These are phyloP conservation scores for Orbicella faveolata DNA, from an alignment of 64 coral and sea anemone genomes.

Conservation along the genomic window DNA sequence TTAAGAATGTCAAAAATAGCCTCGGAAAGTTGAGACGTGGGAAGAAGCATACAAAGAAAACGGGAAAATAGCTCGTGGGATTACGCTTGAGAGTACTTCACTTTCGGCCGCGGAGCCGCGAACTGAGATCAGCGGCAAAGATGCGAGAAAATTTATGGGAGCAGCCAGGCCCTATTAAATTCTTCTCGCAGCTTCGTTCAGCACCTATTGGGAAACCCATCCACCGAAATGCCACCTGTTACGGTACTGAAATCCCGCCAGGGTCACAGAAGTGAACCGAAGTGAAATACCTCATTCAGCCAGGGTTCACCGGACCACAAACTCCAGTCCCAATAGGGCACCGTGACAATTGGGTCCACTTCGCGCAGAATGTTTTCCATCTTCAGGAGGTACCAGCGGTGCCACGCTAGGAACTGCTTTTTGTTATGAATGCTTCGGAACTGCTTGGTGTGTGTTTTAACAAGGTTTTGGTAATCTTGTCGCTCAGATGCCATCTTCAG, in stretches of 20 bases:
- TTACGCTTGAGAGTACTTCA: too few species aligned
- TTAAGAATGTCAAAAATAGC: neutral
- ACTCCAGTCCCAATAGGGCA: conserved; percentile 68
- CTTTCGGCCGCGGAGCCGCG: too few species aligned
- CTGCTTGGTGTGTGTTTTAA: neutral
- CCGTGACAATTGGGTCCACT: conserved; percentile 49
- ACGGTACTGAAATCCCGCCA: too few species aligned
- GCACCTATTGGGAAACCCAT: too few species aligned
- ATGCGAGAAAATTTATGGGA: neutral
- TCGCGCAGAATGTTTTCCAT: conserved; percentile 52
- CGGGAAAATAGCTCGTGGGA: too few species aligned
- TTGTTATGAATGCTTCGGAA: conserved; percentile 25
- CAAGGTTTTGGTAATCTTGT: neutral
- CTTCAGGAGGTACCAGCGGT: conserved; percentile 60
- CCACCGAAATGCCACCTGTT: too few species aligned
- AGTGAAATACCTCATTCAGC: conserved; percentile 26
- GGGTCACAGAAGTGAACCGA: neutral
- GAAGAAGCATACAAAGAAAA: too few species aligned
- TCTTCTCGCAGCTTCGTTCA: too few species aligned
- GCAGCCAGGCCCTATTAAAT: too few species aligned
- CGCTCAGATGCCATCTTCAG: conserved; percentile 6
- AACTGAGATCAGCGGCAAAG: too few species aligned
- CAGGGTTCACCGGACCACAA: conserved; percentile 65
- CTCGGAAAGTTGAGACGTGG: neutral
- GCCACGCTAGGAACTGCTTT: conserved; percentile 68